These are phyloP conservation scores for Aethes cnicana DNA, from an alignment of 2,888 invertebrate genomes.

Conservation along the genomic window DNA sequence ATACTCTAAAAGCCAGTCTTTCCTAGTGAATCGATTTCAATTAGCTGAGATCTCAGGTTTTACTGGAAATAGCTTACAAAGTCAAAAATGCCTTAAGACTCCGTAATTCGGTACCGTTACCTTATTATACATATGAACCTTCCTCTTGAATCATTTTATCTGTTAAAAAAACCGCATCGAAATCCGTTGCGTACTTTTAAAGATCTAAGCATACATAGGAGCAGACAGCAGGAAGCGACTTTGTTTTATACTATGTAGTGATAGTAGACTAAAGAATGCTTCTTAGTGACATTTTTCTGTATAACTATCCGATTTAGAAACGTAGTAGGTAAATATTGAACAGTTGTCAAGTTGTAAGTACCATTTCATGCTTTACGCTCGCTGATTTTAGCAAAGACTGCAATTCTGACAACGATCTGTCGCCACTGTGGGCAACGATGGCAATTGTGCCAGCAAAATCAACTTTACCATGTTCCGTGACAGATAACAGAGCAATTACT, in stretches of 20 bases:
- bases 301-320: slow-evolving; percentile 15
- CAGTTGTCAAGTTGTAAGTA: slow-evolving; percentile 35
- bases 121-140: too few relatives aligned
- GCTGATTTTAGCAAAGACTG: slow-evolving; percentile 35
- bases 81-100: too few relatives aligned
- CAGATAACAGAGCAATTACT: neutral
- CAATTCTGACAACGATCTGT: slow-evolving; percentile 40
- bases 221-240: too few relatives aligned
- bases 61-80: too few relatives aligned
- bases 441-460: slow-evolving; percentile 23
- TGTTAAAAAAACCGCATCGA: too few relatives aligned
- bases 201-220: too few relatives aligned
- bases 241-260: slow-evolving; percentile 1
- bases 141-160: too few relatives aligned
- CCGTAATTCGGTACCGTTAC: too few relatives aligned
- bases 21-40: too few relatives aligned
- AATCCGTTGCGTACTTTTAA: too few relatives aligned
- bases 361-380: slow-evolving; percentile 40
- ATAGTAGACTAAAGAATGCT: neutral
- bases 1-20: too few relatives aligned
- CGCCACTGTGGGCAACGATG: slow-evolving; percentile 32
- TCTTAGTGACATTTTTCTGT: slow-evolving; percentile 11
- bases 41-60: too few relatives aligned
- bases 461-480: slow-evolving; percentile 13
- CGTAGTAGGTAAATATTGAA: slow-evolving; percentile 31